phyloP scores from a whole-genome alignment of 2,797 vertebrate genomes.

The Borostomias antarcticus region DNA sequence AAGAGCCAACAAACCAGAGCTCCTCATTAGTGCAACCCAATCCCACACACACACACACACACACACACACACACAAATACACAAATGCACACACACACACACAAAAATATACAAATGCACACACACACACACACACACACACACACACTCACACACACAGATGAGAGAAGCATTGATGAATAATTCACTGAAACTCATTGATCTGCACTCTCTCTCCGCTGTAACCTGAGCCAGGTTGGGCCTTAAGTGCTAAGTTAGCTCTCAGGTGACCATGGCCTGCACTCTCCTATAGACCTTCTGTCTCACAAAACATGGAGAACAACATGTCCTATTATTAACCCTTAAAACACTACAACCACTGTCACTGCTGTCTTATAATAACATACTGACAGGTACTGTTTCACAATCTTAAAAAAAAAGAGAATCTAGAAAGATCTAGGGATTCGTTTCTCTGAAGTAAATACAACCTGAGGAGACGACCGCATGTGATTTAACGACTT shows the following conservation, averaged over 20 bases:
- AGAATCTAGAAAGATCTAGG: not conserved
- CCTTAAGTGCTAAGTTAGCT: constrained; percentile 30
- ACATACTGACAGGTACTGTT: not conserved
- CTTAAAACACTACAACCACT: not conserved
- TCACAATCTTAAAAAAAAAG: no score
- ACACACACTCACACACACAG: constrained; percentile 28
- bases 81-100: not conserved
- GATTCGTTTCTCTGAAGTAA: no score
- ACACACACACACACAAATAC: constrained; percentile 14
- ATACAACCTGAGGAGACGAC: not conserved
- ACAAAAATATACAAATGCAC: constrained; percentile 10
- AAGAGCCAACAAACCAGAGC: not conserved
- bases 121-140: constrained; percentile 30
- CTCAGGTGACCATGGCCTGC: constrained; percentile 13
- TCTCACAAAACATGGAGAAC: constrained; percentile 27
- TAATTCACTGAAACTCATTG: constrained; percentile 58
- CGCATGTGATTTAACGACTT: not conserved
- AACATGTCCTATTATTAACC: constrained; percentile 22
- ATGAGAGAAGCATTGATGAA: constrained; percentile 51
- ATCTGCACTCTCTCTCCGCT: constrained; percentile 39
- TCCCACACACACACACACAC: not conserved
- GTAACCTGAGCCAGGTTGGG: constrained; percentile 45
- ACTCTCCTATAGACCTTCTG: constrained; percentile 37
- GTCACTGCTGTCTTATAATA: constrained; percentile 1
- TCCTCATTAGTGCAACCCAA: not conserved